Conservation (phyloP, 2,113 vertebrate genomes). For the Amphiprion ocellaris region DNA sequence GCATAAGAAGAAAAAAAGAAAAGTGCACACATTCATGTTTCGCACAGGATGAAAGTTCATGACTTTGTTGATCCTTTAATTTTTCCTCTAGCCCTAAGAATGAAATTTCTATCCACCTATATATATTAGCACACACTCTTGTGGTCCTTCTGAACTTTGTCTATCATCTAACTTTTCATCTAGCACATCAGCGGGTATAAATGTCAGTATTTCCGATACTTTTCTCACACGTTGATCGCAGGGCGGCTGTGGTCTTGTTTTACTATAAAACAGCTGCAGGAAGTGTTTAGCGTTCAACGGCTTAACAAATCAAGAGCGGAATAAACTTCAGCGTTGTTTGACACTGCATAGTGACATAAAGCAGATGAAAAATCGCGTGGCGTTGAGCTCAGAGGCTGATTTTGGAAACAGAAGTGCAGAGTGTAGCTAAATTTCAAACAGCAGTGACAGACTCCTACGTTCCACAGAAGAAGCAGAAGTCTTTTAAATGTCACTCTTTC, state of each 20-base stretch:
- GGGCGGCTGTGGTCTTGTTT: neutral
- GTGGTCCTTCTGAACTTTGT: neutral
- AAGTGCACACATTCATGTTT: neutral
- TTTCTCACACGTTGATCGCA: neutral
- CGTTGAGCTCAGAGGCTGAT: slow-evolving; percentile 1
- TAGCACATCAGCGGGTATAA: too few species aligned
- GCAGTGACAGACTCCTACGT: neutral
- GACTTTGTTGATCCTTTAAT: neutral
- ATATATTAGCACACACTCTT: neutral
- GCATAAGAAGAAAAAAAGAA: too few species aligned
- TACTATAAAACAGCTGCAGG: neutral
- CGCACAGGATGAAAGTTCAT: neutral
- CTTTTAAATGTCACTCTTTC: neutral
- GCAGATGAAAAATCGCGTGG: slow-evolving; percentile 10
- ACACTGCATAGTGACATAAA: neutral
- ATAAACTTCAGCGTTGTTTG: neutral
- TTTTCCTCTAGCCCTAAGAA: neutral
- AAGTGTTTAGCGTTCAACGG: neutral
- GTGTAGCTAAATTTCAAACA: neutral
- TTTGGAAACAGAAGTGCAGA: slow-evolving; percentile 1
- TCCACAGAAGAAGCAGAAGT: slow-evolving; percentile 13
- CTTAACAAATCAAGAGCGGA: slow-evolving; percentile 10
- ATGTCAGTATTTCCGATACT: too few species aligned
- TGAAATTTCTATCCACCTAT: neutral
- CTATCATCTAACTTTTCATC: neutral